phyloP scores from a whole-genome alignment of 2,888 invertebrate genomes.

The Amblyjoppa fuscipennis region DNA sequence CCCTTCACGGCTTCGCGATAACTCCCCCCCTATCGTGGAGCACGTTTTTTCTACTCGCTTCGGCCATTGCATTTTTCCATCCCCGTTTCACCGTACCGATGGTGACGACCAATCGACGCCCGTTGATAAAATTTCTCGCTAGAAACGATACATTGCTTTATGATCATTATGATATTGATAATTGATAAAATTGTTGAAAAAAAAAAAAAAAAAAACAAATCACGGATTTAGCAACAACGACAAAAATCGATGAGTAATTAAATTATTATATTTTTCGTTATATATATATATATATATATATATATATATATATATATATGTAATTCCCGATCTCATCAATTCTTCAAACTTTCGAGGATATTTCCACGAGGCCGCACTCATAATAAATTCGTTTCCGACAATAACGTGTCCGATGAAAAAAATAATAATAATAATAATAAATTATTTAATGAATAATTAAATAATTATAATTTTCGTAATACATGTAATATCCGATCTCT shows the following conservation, averaged over 20 bases:
- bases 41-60: constrained; percentile 35
- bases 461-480: not conserved
- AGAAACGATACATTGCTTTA: not conserved
- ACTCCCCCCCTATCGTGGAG: constrained; percentile 38
- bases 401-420: not conserved
- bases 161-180: not conserved
- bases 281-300: too few species aligned
- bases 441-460: not conserved
- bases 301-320: too few species aligned
- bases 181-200: not conserved
- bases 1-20: constrained; percentile 35
- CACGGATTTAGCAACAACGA: not conserved
- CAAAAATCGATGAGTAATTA: not conserved
- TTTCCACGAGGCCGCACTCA: not conserved
- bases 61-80: constrained; percentile 65
- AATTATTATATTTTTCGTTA: not conserved
- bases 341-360: not conserved
- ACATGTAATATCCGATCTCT: not conserved
- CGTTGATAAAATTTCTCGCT: not conserved
- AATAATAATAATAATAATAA: not conserved
- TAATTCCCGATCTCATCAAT: constrained; percentile 9
- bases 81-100: constrained; percentile 50
- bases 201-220: not conserved
- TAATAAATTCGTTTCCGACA: not conserved
- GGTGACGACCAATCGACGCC: not conserved